phyloP scores from a whole-genome alignment of 1,140 invertebrate species.

The Stegodyphus dumicola region DNA sequence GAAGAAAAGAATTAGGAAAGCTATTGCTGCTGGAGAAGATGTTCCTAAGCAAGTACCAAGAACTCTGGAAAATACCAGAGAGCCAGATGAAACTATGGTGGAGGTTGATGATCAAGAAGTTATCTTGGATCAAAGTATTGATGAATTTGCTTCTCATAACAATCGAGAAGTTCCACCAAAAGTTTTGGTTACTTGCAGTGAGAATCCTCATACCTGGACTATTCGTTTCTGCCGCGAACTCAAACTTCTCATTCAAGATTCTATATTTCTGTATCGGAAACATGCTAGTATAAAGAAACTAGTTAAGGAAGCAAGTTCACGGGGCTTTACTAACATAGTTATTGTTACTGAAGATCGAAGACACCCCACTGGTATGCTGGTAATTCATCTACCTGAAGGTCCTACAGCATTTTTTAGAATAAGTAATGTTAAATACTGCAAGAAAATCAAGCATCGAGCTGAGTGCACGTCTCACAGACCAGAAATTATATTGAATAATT shows the following conservation, averaged over 20 bases:
- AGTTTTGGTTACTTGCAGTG: slow-evolving; percentile 92
- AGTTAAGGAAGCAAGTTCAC: slow-evolving; percentile 81
- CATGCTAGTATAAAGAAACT: slow-evolving; percentile 94
- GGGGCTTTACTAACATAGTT: slow-evolving; percentile 89
- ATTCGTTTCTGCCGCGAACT: slow-evolving; percentile 93
- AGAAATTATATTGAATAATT: slow-evolving; percentile 97
- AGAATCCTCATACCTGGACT: slow-evolving; percentile 89
- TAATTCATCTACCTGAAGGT: slow-evolving; percentile 94
- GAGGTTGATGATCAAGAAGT: slow-evolving; percentile 83
- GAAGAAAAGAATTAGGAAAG: slow-evolving; percentile 19
- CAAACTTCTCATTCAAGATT: slow-evolving; percentile 90
- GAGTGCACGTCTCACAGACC: slow-evolving; percentile 84
- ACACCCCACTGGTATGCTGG: slow-evolving; percentile 87
- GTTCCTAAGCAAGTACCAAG: slow-evolving; percentile 82
- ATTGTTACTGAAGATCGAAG: slow-evolving; percentile 94
- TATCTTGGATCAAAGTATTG: slow-evolving; percentile 79
- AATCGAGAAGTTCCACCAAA: slow-evolving; percentile 88
- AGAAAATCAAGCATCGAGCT: slow-evolving; percentile 65
- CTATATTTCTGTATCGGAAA: slow-evolving; percentile 80
- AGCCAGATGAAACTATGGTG: slow-evolving; percentile 91
- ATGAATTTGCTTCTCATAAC: slow-evolving; percentile 91
- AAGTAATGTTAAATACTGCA: slow-evolving; percentile 69
- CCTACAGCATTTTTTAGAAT: slow-evolving; percentile 89
- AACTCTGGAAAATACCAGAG: slow-evolving; percentile 91
- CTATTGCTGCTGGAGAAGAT: slow-evolving; percentile 38